These are phyloP conservation scores for Caenorhabditis sp. DNA, from an alignment of 2,888 invertebrate species.

Conservation along the genomic window DNA sequence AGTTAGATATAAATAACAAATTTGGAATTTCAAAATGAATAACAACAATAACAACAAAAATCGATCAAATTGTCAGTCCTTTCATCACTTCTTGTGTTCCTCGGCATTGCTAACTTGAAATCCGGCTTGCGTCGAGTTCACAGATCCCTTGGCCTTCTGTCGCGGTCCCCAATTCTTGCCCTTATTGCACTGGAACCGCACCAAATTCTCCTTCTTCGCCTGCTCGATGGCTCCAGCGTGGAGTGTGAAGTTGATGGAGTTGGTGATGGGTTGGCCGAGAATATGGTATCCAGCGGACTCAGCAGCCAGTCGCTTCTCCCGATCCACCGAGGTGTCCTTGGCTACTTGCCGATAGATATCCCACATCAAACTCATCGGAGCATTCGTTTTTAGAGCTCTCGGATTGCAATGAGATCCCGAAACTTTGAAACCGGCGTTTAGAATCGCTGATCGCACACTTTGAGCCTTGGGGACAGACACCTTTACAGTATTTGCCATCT, in stretches of 20 bases:
- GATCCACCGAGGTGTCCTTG: conserved; percentile 62
- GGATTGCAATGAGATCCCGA: conserved; percentile 94
- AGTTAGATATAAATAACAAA: no score
- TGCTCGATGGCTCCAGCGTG: conserved; percentile 76
- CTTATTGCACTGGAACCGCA: conserved; percentile 82
- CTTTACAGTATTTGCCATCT: conserved; percentile 87
- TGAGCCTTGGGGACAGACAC: conserved; percentile 79
- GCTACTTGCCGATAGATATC: conserved; percentile 90
- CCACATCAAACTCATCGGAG: conserved; percentile 92
- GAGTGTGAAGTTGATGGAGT: conserved; percentile 74
- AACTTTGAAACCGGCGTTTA: conserved; percentile 90
- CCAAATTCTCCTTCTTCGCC: conserved; percentile 73
- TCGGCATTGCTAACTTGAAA: conserved; percentile 63
- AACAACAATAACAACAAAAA: not conserved
- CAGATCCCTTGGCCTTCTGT: conserved; percentile 82
- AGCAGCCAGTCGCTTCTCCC: conserved; percentile 58
- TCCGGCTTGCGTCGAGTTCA: conserved; percentile 78
- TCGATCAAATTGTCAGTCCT: not conserved
- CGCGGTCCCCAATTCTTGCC: conserved; percentile 83
- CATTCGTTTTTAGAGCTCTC: conserved; percentile 93
- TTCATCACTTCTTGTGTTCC: conserved; percentile 13
- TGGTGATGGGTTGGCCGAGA: conserved; percentile 66
- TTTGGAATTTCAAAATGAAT: not conserved
- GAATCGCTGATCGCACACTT: conserved; percentile 89
- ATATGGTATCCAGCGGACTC: conserved; percentile 63